phyloP scores from a whole-genome alignment of 2,113 vertebrate genomes.

The Trinectes maculatus region DNA sequence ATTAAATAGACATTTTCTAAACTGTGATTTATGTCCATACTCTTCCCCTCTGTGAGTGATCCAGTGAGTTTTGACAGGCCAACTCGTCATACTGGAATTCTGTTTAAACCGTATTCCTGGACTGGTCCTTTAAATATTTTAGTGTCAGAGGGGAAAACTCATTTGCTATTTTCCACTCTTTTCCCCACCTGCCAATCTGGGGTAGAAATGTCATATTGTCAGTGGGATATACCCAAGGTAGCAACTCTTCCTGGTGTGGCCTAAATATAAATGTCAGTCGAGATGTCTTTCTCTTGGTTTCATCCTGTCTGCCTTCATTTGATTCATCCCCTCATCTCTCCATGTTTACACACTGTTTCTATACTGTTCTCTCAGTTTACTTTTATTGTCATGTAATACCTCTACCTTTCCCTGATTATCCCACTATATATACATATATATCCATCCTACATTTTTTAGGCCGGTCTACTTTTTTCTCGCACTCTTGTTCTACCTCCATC shows the following conservation, averaged over 20 bases:
- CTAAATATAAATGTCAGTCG: constrained; percentile 69
- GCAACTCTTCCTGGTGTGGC: constrained; percentile 50
- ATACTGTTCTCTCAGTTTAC: neutral
- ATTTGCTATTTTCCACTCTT: constrained; percentile 54
- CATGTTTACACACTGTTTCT: neutral
- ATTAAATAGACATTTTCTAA: constrained; percentile 6
- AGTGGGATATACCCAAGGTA: constrained; percentile 55
- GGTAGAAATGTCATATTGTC: constrained; percentile 64
- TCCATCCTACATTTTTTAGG: constrained; percentile 11
- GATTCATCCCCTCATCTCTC: constrained; percentile 10
- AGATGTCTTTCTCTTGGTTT: constrained; percentile 47
- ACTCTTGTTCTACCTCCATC: constrained; percentile 8
- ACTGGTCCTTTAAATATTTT: constrained; percentile 56
- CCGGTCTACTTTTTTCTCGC: constrained; percentile 4
- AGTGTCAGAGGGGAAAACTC: constrained; percentile 39
- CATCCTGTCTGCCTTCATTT: constrained; percentile 11
- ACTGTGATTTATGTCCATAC: neutral
- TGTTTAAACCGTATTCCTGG: constrained; percentile 52
- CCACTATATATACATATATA: neutral
- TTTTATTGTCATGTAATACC: neutral
- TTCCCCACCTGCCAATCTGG: constrained; percentile 18
- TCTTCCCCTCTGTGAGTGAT: constrained; percentile 24
- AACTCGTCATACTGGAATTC: constrained; percentile 43
- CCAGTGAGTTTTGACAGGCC: constrained; percentile 33
- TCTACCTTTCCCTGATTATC: neutral